Evolutionary conservation across 2,797 vertebrate species (phyloP).

Genomic region (Anguilla marmorata): DNA sequence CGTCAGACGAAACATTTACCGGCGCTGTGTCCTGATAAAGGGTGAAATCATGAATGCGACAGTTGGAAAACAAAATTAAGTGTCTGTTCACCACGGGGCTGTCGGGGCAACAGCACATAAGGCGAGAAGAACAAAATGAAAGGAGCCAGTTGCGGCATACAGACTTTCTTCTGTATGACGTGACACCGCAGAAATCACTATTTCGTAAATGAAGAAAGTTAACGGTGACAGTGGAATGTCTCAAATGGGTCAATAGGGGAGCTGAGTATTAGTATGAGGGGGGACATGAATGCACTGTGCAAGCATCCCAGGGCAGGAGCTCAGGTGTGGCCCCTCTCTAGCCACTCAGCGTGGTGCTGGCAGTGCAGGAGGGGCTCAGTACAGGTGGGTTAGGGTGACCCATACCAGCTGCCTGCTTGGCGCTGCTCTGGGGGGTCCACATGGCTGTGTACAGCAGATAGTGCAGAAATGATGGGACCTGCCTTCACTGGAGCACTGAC

Average conservation of each 20-base stretch:
- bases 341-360: neutral
- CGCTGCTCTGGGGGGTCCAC: conserved; percentile 6
- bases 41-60: neutral
- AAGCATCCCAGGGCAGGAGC: neutral
- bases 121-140: neutral
- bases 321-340: neutral
- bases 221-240: neutral
- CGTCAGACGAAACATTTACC: neutral
- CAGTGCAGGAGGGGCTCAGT: conserved; percentile 25
- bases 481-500: neutral
- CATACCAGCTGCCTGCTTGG: conserved; percentile 42
- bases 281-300: neutral
- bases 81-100: neutral
- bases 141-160: neutral
- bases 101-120: neutral
- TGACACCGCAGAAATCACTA: neutral
- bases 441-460: conserved; percentile 32
- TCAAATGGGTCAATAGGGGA: neutral
- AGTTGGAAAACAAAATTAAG: neutral
- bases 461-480: neutral
- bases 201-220: neutral
- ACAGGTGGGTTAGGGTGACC: conserved; percentile 40
- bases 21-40: neutral
- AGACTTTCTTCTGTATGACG: neutral
- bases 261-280: neutral